Base-by-base conservation (phyloP, 2,113 vertebrate species). In the Mus pahari region DNA sequence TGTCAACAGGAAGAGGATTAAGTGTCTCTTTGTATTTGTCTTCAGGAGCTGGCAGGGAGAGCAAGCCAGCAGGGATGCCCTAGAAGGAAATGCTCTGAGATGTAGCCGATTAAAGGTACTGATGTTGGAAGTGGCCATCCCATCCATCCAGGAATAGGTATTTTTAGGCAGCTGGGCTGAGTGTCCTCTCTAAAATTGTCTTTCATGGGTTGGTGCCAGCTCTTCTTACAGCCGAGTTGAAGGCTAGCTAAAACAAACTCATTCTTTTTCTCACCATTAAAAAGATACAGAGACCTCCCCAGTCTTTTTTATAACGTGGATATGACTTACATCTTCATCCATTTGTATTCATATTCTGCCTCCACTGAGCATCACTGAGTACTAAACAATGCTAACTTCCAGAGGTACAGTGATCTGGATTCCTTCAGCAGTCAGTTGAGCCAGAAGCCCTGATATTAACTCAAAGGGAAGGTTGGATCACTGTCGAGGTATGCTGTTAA, bases 131-230 rank as follows among this genome's bases (percentile, higher is more conserved):
- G 82, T 60, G 86, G 42, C 92, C 53, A 33, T 79, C 66, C 58
- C 33, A 79, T 74, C 75, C 33, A 33, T 19, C 26, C 62, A 31
- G n/a, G 78, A 73, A 62, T 66, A 22, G 64, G 5, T 94, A 77
- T 90, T 89, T 91, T 92, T 48, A 86, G 88, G 22, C 89, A 78
- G 16, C 48, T 39, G 20, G n/a, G 55, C 53, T 6, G 22, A 84
- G 53, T 78, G 19, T 70, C 71, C 60, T n/a, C 17, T 90, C 66
- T 81, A n/a, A 88, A 94, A 94, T 31, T 64, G 55, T 74, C 89
- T 87, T 90, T 95, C 91, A 90, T 33, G 24, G n/a, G n/a, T 66
- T 45, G 68, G 45, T 75, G 81, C 66, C 86, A 86, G 4, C 45
- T 84, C 45, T 86, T 71, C 58, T 90, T 45, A 58, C 22, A 36